Percentiles rank a stretch among this genome's conserved stretches.
Conservation (phyloP, 2,797 vertebrate species). For the Sebastes matsubarae region DNA sequence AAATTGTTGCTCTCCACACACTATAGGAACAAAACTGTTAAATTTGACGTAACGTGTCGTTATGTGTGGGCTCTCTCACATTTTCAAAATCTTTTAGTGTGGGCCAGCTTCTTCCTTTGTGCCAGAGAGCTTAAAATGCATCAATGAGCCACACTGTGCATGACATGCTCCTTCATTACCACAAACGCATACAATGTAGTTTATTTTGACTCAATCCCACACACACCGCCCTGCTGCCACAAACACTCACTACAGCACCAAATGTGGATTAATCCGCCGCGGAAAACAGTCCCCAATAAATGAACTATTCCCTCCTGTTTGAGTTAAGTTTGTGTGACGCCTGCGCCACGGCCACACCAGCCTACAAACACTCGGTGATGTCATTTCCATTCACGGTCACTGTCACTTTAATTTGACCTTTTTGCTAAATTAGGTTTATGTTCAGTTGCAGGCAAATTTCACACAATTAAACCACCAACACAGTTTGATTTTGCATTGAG, state of each 20-base stretch:
- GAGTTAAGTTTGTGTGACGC: not conserved
- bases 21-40: too few relatives aligned
- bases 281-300: not conserved
- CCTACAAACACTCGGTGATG: not conserved
- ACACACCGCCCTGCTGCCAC: not conserved
- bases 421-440: not conserved
- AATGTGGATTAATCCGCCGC: not conserved
- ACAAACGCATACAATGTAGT: not conserved
- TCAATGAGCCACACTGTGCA: too few relatives aligned
- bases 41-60: too few relatives aligned
- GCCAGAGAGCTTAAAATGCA: not conserved
- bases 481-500: rapidly evolving
- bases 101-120: not conserved
- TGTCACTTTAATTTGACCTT: not conserved
- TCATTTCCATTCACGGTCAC: not conserved
- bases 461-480: not conserved
- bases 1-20: too few relatives aligned
- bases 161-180: not conserved
- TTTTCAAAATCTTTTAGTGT: too few relatives aligned
- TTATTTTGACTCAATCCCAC: not conserved
- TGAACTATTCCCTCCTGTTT: not conserved
- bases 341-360: not conserved
- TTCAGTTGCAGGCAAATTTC: not conserved
- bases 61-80: too few relatives aligned
- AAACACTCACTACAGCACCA: not conserved